Conservation (phyloP, 2,888 invertebrate species). For the Dynastes maya region DNA sequence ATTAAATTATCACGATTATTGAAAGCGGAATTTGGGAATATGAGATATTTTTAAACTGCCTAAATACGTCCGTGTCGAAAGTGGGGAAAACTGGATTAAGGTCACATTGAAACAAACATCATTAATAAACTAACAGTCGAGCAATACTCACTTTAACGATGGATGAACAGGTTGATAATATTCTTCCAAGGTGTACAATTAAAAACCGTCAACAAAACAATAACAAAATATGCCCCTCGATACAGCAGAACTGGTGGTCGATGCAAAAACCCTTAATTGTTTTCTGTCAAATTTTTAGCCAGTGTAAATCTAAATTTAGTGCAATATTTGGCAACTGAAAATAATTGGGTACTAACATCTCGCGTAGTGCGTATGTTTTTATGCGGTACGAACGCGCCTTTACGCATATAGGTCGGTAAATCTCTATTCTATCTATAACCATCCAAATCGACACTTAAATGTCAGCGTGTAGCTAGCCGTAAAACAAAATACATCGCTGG, state of each 20-base stretch:
- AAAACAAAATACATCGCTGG: conserved; percentile 33
- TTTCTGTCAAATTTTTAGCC: no score
- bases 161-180: not conserved
- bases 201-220: conserved; percentile 11
- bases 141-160: not conserved
- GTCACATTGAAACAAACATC: conserved; percentile 40
- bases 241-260: conserved; percentile 39
- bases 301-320: conserved; percentile 51
- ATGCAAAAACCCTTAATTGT: no score
- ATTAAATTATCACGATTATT: conserved; percentile 8
- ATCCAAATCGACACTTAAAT: conserved; percentile 32
- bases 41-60: conserved; percentile 45
- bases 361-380: conserved; percentile 35
- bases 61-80: conserved; percentile 41
- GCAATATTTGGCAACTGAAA: conserved; percentile 50
- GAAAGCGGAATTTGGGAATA: not conserved
- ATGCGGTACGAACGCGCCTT: conserved; percentile 15
- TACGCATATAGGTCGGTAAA: conserved; percentile 28
- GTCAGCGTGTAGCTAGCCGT: conserved; percentile 13
- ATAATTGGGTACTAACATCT: conserved; percentile 38
- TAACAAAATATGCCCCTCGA: conserved; percentile 5
- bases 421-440: conserved; percentile 37
- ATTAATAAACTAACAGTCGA: conserved; percentile 20
- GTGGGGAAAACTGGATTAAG: conserved; percentile 39
- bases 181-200: not conserved